Evolutionary conservation across 2,888 invertebrate genomes (phyloP).

Genomic region (Dasypolia templi): DNA sequence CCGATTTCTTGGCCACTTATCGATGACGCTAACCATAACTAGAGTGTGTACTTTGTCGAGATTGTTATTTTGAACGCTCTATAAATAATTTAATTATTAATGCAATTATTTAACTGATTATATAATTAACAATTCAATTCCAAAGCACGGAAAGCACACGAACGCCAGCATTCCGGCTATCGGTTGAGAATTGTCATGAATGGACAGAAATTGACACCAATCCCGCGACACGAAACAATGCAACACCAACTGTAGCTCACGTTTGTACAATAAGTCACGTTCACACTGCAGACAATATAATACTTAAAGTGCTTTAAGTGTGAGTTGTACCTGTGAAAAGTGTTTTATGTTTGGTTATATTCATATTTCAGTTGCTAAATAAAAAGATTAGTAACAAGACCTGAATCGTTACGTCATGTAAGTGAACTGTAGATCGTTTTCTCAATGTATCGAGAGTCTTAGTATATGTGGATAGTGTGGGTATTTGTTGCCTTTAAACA

Average conservation of each 20-base stretch:
- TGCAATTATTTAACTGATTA: slow-evolving; percentile 5
- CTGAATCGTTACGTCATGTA: neutral
- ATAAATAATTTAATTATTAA: neutral
- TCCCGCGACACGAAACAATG: slow-evolving; percentile 65
- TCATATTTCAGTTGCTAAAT: neutral
- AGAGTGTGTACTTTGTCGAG: no score
- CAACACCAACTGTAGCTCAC: slow-evolving; percentile 63
- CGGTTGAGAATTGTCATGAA: slow-evolving; percentile 66
- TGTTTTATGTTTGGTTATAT: slow-evolving; percentile 6
- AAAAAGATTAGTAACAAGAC: slow-evolving; percentile 1
- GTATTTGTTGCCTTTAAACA: neutral
- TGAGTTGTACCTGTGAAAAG: slow-evolving; percentile 11
- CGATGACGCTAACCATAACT: no score
- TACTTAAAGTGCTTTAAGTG: slow-evolving; percentile 12
- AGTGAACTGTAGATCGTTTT: neutral
- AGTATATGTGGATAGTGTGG: neutral
- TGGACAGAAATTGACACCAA: slow-evolving; percentile 69
- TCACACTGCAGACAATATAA: slow-evolving; percentile 45
- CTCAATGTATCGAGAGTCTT: neutral
- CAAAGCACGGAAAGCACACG: slow-evolving; percentile 41
- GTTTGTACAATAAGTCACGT: slow-evolving; percentile 53
- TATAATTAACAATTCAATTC: slow-evolving; percentile 32
- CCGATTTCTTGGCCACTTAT: no score
- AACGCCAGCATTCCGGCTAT: slow-evolving; percentile 42
- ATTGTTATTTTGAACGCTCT: neutral